phyloP scores from a whole-genome alignment of 2,888 invertebrate species.

The Slavum lentiscoides region DNA sequence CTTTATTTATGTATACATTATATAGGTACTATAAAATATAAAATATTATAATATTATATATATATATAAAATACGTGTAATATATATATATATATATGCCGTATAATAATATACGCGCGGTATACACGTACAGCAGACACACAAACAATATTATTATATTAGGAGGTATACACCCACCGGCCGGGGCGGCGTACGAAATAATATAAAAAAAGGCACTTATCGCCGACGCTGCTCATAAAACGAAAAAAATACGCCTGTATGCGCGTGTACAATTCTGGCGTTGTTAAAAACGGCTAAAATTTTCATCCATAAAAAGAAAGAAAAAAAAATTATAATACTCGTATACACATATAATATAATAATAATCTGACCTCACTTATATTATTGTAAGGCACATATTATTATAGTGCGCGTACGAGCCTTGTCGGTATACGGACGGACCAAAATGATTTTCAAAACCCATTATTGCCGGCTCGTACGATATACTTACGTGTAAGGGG shows the following conservation, averaged over 20 bases:
- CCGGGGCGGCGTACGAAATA: background rate
- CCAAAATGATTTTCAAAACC: no score
- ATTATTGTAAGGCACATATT: no score
- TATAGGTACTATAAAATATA: background rate
- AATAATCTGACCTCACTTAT: no score
- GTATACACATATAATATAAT: no score
- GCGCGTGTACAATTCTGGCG: background rate
- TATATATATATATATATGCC: no score
- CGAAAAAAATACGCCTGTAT: background rate
- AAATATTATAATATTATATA: slow-evolving; percentile 1
- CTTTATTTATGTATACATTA: slow-evolving; percentile 19
- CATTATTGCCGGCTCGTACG: no score
- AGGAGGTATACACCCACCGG: no score
- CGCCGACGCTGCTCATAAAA: background rate
- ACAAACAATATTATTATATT: no score
- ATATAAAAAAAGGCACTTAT: background rate
- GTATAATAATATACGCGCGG: background rate
- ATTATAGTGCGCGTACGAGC: no score
- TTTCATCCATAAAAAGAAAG: slow-evolving; percentile 15
- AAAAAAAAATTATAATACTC: no score
- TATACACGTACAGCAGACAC: background rate
- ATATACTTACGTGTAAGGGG: no score
- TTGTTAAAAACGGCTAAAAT: slow-evolving; percentile 36
- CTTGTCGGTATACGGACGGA: no score
- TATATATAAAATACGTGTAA: background rate